These are phyloP conservation scores for Synanthedon tipuliformis DNA, from an alignment of 2,888 invertebrate species.

Conservation along the genomic window DNA sequence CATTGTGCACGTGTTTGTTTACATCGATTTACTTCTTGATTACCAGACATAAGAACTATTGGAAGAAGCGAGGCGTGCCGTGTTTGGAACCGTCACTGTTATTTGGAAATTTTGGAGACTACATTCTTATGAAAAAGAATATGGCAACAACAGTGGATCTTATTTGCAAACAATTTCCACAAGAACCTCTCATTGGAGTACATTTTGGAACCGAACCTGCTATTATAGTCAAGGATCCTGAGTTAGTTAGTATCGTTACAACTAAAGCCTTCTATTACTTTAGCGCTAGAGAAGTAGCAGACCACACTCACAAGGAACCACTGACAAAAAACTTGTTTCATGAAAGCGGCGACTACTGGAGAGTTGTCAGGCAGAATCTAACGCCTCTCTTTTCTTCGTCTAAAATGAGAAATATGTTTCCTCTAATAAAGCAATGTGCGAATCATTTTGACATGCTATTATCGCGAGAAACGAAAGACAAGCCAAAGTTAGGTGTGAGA, in stretches of 20 bases:
- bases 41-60: constrained; percentile 26
- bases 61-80: constrained; percentile 32
- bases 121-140: constrained; percentile 7
- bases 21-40: background rate
- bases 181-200: constrained; percentile 12
- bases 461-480: background rate
- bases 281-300: constrained; percentile 11
- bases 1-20: no score
- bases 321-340: constrained; percentile 6
- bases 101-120: constrained; percentile 10
- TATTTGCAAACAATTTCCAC: constrained; percentile 11
- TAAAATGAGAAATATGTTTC: constrained; percentile 16
- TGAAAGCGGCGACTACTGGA: constrained; percentile 11
- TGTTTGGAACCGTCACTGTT: constrained; percentile 16
- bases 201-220: constrained; percentile 15
- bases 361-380: constrained; percentile 13
- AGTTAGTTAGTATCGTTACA: constrained; percentile 11
- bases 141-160: constrained; percentile 6
- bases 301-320: constrained; percentile 6
- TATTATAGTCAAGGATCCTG: constrained; percentile 13
- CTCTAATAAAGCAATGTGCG: constrained; percentile 13
- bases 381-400: constrained; percentile 14
- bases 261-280: constrained; percentile 17
- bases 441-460: constrained; percentile 8
- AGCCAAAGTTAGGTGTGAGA: constrained; percentile 4